phyloP scores from a whole-genome alignment of 2,113 vertebrate genomes.

The Sceloporus undulatus region DNA sequence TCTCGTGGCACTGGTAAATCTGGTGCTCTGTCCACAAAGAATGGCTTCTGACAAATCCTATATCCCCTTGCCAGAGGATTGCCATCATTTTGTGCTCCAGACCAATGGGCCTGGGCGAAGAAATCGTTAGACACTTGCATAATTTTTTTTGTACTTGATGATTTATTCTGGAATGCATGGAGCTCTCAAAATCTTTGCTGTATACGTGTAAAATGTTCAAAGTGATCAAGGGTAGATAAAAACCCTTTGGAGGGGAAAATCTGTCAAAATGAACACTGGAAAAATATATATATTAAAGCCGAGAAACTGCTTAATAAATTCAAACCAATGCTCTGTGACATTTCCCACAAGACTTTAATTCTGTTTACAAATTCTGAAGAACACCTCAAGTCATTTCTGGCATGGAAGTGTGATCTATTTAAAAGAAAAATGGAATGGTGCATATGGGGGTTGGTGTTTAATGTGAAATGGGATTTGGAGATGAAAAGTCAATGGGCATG shows the following conservation, averaged over 20 bases:
- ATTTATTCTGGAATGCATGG: accelerated
- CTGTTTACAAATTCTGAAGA: constrained; percentile 81
- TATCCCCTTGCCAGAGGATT: background rate
- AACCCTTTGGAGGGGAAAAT: constrained; percentile 54
- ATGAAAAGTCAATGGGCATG: constrained; percentile 81
- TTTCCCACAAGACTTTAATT: constrained; percentile 76
- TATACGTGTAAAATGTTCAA: constrained; percentile 5
- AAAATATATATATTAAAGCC: constrained; percentile 50
- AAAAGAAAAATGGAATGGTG: constrained; percentile 79
- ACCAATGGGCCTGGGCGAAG: background rate
- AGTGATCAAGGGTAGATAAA: constrained; percentile 44
- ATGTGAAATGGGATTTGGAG: constrained; percentile 80
- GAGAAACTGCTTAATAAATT: constrained; percentile 75
- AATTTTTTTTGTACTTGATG: background rate
- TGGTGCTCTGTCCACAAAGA: background rate
- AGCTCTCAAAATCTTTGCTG: background rate
- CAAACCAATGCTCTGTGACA: constrained; percentile 72
- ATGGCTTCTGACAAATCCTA: background rate
- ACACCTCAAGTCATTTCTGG: constrained; percentile 75
- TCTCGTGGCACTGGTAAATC: too few species aligned
- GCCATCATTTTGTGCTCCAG: background rate
- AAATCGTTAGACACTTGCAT: background rate
- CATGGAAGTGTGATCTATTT: constrained; percentile 78
- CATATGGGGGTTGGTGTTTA: constrained; percentile 79
- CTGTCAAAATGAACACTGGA: constrained; percentile 51